Percentiles rank a stretch among this genome's conserved stretches.
Conservation (phyloP, 2,113 vertebrate species). For the Progne subis region DNA sequence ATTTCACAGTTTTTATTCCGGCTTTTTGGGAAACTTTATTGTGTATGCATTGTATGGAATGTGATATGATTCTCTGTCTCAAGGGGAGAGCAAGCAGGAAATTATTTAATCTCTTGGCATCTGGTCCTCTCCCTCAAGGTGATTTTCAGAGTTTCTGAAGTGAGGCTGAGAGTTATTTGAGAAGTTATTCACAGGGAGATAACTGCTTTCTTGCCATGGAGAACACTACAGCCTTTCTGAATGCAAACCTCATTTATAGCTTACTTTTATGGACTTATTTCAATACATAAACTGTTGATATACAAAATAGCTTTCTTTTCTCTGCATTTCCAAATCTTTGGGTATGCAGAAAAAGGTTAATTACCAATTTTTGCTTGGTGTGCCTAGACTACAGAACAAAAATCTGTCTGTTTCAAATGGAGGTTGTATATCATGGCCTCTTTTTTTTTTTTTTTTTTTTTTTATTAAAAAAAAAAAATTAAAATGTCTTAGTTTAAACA, state of each 20-base stretch:
- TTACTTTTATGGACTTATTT: neutral
- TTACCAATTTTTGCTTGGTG: neutral
- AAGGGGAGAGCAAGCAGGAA: slow-evolving; percentile 27
- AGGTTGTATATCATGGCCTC: neutral
- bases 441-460: neutral
- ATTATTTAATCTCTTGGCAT: slow-evolving; percentile 45
- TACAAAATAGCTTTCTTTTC: slow-evolving; percentile 1
- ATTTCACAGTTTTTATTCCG: slow-evolving; percentile 9
- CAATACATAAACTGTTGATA: neutral
- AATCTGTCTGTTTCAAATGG: neutral
- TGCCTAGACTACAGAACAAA: neutral
- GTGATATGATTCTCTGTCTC: slow-evolving; percentile 21
- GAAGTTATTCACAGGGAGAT: slow-evolving; percentile 36
- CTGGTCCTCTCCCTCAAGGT: slow-evolving; percentile 1
- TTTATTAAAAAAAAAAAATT: too few species aligned
- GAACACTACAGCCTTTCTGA: neutral
- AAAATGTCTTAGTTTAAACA: neutral
- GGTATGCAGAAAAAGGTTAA: neutral
- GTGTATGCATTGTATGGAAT: slow-evolving; percentile 29
- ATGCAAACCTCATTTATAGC: neutral
- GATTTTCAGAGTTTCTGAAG: slow-evolving; percentile 33
- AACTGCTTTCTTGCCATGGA: neutral
- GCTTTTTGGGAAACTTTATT: neutral
- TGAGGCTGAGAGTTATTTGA: slow-evolving; percentile 44
- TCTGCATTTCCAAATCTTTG: neutral